These are phyloP conservation scores for Listronotus oregonensis DNA, from an alignment of 1,140 invertebrate species.

Conservation along the genomic window DNA sequence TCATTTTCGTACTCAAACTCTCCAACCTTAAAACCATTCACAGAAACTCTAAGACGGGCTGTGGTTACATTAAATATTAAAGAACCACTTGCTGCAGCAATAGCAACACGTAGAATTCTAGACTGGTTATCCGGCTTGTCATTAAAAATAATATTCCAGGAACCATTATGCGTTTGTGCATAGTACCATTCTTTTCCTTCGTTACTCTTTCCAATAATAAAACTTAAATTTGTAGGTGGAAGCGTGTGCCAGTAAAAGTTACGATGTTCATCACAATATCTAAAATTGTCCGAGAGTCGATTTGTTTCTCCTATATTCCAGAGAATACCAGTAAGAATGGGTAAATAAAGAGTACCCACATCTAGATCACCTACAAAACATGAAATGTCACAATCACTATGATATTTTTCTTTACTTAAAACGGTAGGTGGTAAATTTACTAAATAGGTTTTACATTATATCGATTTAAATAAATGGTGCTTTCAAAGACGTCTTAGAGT, in stretches of 20 bases:
- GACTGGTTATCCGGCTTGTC: neutral
- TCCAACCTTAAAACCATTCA: neutral
- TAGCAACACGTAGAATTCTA: conserved; percentile 2
- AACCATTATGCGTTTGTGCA: conserved; percentile 15
- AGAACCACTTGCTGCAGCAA: conserved; percentile 9
- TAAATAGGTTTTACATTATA: no score
- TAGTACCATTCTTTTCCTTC: conserved; percentile 9
- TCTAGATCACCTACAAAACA: neutral
- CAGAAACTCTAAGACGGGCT: neutral
- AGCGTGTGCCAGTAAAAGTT: conserved; percentile 19
- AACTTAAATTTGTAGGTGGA: conserved; percentile 8
- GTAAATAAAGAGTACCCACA: neutral
- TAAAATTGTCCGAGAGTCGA: conserved; percentile 3
- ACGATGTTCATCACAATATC: conserved; percentile 13
- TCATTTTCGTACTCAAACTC: conserved; percentile 17
- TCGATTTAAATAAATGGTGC: no score
- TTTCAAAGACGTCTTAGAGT: no score
- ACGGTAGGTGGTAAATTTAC: no score
- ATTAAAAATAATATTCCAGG: conserved; percentile 13
- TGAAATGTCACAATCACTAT: no score
- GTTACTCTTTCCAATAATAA: conserved; percentile 2
- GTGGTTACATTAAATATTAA: conserved; percentile 2
- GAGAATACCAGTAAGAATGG: neutral
- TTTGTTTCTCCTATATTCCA: conserved; percentile 12
- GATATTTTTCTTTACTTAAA: no score